Percentiles rank a stretch among this genome's conserved stretches.
Conservation (phyloP, 2,797 vertebrate genomes). For the Cercopithecus petaurista region DNA sequence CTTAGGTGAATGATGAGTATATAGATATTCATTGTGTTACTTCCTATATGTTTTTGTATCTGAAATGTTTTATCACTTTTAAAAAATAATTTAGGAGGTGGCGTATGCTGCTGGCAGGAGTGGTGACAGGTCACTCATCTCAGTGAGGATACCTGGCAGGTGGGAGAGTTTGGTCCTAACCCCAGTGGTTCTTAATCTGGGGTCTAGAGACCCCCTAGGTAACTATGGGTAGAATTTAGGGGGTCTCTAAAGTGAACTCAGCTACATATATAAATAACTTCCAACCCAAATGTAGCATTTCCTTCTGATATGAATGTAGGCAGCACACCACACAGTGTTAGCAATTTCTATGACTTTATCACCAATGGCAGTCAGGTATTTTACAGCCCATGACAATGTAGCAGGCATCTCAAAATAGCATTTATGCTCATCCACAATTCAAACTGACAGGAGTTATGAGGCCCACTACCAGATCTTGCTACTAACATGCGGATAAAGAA, state of each 20-base stretch:
- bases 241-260: not conserved
- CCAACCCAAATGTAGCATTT: not conserved
- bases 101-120: not conserved
- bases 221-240: not conserved
- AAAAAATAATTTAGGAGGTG: not conserved
- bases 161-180: not conserved
- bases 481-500: not conserved
- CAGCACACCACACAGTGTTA: not conserved
- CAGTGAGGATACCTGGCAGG: not conserved
- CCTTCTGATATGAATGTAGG: not conserved
- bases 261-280: not conserved
- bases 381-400: not conserved
- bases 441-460: conserved; percentile 8
- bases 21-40: not conserved
- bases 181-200: not conserved
- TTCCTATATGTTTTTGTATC: not conserved
- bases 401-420: not conserved
- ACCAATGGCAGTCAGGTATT: not conserved
- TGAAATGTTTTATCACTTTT: conserved; percentile 1
- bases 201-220: not conserved
- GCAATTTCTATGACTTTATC: not conserved
- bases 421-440: conserved; percentile 27
- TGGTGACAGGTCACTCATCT: not conserved
- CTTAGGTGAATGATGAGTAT: not conserved
- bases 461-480: not conserved